Evolutionary conservation across 2,113 vertebrate genomes (phyloP).

Genomic region (Bombycilla garrulus): DNA sequence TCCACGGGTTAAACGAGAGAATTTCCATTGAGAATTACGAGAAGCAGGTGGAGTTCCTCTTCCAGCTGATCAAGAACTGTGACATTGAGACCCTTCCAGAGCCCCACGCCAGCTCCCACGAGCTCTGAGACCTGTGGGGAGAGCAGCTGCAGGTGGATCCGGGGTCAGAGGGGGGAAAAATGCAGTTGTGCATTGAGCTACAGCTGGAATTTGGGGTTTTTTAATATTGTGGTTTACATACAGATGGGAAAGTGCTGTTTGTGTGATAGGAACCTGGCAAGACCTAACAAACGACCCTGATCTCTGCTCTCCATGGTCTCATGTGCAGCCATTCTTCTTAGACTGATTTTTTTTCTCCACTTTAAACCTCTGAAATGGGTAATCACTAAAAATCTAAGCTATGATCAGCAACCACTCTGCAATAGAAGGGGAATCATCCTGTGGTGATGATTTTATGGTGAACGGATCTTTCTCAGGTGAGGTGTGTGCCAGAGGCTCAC

Average conservation of each 20-base stretch:
- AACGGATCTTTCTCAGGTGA: not conserved
- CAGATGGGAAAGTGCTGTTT: not conserved
- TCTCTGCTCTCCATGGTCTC: not conserved
- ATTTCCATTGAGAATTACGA: slow-evolving; percentile 86
- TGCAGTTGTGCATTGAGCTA: not conserved
- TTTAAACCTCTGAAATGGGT: not conserved
- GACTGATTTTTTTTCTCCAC: not conserved
- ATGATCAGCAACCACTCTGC: not conserved
- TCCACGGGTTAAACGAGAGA: slow-evolving; percentile 92
- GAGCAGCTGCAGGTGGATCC: not conserved
- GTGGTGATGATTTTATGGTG: not conserved
- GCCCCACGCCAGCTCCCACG: slow-evolving; percentile 76
- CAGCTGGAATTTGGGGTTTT: not conserved
- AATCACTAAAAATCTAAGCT: not conserved
- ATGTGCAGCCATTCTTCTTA: not conserved
- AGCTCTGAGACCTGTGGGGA: slow-evolving; percentile 72
- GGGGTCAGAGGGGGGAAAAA: not conserved
- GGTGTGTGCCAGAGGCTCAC: not conserved
- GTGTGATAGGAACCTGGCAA: not conserved
- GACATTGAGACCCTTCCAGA: slow-evolving; percentile 72
- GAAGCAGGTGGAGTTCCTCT: slow-evolving; percentile 83
- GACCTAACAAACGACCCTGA: not conserved
- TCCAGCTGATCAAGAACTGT: slow-evolving; percentile 88
- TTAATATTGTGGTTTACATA: not conserved
- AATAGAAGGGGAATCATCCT: not conserved